Base-by-base conservation (phyloP, 1,140 invertebrate species). In the Gryon sp. region DNA sequence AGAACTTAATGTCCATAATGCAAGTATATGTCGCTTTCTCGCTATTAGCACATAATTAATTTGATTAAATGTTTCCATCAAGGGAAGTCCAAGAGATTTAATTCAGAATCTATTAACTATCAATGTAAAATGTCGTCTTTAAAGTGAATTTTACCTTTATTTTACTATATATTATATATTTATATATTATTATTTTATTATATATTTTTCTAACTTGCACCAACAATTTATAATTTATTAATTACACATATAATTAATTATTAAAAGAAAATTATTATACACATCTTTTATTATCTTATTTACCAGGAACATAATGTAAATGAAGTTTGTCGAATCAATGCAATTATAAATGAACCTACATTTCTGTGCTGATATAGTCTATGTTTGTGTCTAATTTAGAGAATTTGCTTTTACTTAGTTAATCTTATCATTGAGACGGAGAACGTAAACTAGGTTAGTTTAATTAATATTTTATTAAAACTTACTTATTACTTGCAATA, bases 1-100 rank as follows among this genome's bases (percentile, higher is more conserved):
- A 62, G 59, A 34, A 62, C 59, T 48, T 62, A 62, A 62, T 62
- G 59, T 62, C 59, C 59, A 62, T 62, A 50, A 50, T 62, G 45
- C 59, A 50, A 30, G 34, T 60, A 60, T 62, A 46, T 62, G 24
- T 62, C 59, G 20, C 43, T 50, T 50, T 30, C 45, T 20, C 15
- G 20, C 59, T 11, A 62, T 62, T 62, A 62, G 59, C 24, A 7
- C 16, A 34, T 20, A 34, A 50, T 50, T 62, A 62, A 62, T 62
- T 62, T 40, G 59, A 62, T 62, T 62, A 50, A 50, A 62, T 43
- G 26, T 43, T 26, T 22, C 59, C 28, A 62, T 50, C 34, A 41
- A 38, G 30, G 46, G 5, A 57, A 20, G 45, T 50, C 45, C 32
- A 38, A 48, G 28, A 28, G 43, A 20, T 12, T 60, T 7, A 14